Base-by-base conservation (phyloP, 2,888 invertebrate species). In the Tetramorium bicarinatum region DNA sequence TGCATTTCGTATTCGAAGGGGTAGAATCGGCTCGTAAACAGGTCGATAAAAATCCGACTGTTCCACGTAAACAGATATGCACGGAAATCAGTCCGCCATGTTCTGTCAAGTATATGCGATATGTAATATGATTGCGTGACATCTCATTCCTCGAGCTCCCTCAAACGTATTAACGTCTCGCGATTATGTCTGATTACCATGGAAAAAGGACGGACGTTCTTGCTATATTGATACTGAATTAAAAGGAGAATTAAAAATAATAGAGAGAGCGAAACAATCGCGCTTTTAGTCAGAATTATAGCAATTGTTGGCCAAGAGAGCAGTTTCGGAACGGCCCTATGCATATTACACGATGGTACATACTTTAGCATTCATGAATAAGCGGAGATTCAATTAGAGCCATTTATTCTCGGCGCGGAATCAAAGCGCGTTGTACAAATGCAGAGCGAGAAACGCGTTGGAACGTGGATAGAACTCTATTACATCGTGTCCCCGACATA, bases 1-100 rank as follows among this genome's bases (percentile, higher is more conserved):
- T 71, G 54, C 77, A 56, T 56, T 21, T 69, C 29, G 71, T 56
- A 54, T 71, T 76, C 69, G 71, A 56, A 77, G 71, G 44, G 72
- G 21, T 54, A 56, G 54, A 69, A 77, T 77, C 29, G 71, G 15
- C 77, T 69, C 77, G 77, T 77, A 77, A 77, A 77, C 77, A 77
- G 71, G 44, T 77, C 71, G 77, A 77, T 75, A 75, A 75, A 75
- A 61, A 75, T 77, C 71, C 44, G 71, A 34, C 77, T 56, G 54
- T 77, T 77, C 44, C 49, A 21, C 71, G 77, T 77, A 77, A 77
- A 77, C 69, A 77, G 76, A 54, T 54, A 44, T 54, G 29, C 41
- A 21, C 69, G 9, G 29, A 77, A 44, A 77, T 69, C 54, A 54
- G 67, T 34, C 21, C 25, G 41, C 38, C 34, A 38, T n/a, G 21